These are phyloP conservation scores for Macropis europaea DNA, from an alignment of 2,888 invertebrate genomes.

Conservation along the genomic window DNA sequence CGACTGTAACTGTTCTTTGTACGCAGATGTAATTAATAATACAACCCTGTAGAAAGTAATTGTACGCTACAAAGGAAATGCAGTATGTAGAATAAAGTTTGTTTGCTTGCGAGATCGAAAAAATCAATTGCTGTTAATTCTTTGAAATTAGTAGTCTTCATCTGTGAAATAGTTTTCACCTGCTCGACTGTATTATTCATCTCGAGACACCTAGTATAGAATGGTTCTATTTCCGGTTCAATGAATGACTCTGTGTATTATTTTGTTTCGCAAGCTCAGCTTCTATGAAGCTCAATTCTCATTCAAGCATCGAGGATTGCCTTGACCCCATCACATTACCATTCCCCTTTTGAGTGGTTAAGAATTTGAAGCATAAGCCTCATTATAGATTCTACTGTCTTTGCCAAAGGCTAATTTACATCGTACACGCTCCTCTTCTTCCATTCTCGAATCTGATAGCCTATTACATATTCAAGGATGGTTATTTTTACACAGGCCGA, in stretches of 20 bases:
- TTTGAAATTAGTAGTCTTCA: too few species aligned
- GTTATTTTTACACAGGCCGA: not conserved
- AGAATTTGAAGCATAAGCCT: conserved; percentile 2
- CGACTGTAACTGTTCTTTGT: not conserved
- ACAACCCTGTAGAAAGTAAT: too few species aligned
- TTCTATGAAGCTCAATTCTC: conserved; percentile 32
- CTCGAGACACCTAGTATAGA: too few species aligned
- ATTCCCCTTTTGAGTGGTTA: not conserved
- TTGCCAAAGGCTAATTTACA: not conserved
- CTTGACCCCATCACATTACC: conserved; percentile 36
- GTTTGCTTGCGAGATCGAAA: too few species aligned
- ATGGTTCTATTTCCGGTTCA: conserved; percentile 27
- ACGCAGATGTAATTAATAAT: too few species aligned
- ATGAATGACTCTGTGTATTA: conserved; percentile 18
- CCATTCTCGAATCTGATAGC: not conserved
- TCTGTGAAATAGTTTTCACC: too few species aligned
- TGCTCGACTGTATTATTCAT: not conserved
- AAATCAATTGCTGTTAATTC: too few species aligned
- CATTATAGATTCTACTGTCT: conserved; percentile 8
- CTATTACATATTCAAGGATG: not conserved
- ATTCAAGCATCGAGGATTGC: conserved; percentile 29
- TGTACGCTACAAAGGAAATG: too few species aligned
- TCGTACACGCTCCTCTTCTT: not conserved
- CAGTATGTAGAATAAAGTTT: too few species aligned
- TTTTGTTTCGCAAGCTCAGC: conserved; percentile 29